A percentile compares a stretch with the other conserved stretches of the same genome.
phyloP scores from a whole-genome alignment of 2,797 vertebrate species.

The Catamblyrhynchus diadema region DNA sequence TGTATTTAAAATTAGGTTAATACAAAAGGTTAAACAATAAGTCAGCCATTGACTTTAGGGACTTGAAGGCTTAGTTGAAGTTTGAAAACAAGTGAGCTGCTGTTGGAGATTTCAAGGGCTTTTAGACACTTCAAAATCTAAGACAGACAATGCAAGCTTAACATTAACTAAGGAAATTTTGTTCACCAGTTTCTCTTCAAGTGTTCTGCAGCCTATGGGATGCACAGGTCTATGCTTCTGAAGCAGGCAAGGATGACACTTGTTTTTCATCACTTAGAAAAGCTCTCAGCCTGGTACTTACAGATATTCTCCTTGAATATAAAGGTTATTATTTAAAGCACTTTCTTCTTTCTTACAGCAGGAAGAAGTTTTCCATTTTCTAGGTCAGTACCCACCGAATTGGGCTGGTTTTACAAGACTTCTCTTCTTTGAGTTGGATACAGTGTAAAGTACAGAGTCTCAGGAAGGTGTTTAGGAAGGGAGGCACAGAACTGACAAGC shows the following conservation, averaged over 20 bases:
- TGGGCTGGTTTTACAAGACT: background rate
- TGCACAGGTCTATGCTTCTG: background rate
- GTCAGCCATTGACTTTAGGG: background rate
- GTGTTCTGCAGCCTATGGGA: background rate
- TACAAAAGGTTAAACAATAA: background rate
- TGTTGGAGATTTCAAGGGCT: background rate
- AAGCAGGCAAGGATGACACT: background rate
- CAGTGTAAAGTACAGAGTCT: background rate
- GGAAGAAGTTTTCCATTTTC: background rate
- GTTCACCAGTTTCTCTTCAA: background rate
- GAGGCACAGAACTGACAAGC: background rate
- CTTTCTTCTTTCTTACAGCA: background rate
- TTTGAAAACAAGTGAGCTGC: background rate
- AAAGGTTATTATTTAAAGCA: background rate
- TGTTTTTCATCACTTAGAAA: background rate
- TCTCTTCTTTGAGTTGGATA: background rate
- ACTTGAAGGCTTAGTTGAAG: background rate
- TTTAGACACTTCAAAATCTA: background rate
- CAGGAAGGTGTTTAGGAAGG: background rate
- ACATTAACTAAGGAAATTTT: background rate
- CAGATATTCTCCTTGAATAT: background rate
- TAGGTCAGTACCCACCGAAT: background rate
- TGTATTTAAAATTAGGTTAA: background rate
- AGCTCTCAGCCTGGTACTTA: background rate
- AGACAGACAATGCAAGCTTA: background rate